Base-by-base conservation (phyloP, 2,797 vertebrate species). In the Capromys pilorides region DNA sequence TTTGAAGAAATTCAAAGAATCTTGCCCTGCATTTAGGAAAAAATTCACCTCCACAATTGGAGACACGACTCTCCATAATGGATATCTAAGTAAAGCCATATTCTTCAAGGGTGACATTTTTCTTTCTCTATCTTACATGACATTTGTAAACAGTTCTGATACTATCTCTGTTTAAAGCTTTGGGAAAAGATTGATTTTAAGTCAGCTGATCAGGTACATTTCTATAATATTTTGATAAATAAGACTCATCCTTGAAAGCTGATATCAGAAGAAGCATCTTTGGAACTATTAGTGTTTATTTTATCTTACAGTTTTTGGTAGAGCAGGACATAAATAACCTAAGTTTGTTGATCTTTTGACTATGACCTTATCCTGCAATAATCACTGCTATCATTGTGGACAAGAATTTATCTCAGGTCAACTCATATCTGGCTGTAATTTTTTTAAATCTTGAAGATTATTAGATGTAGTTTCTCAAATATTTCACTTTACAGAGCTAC, bases 1-100 rank as follows among this genome's bases (percentile, higher is more conserved):
- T 49, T 49, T n/a, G 62, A 4, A 88, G 62, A 79, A 61, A 61
- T 61, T 95, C 41, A 95, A 93, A 89, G 80, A 90, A 93, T 18
- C 6, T 5, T 90, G 4, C 0, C 7, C 18, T 77, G 9, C 31
- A 19, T 39, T 9, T 33, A 51, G 1, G 49, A 24, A 90, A 84
- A 69, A 82, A 86, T 49, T 64, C 14, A 92, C 2, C 18, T 45
- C 28, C 26, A 49, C 26, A 79, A 49, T 5, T 54, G 21, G 4
- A 41, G 13, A 79, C 36, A 9, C 51, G 57, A 91, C 69, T 88
- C 18, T 94, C 6, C 92, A 33, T 91, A 36, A 54, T 33, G 13
- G 6, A 21, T 8, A 82, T 88, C 9, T 75, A 39, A 41, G 86
- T 41, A 93, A 57, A 83, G 66, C 22, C 64, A 61, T 26, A 91